phyloP scores from a whole-genome alignment of 2,113 vertebrate species.

The Panurus biarmicus region DNA sequence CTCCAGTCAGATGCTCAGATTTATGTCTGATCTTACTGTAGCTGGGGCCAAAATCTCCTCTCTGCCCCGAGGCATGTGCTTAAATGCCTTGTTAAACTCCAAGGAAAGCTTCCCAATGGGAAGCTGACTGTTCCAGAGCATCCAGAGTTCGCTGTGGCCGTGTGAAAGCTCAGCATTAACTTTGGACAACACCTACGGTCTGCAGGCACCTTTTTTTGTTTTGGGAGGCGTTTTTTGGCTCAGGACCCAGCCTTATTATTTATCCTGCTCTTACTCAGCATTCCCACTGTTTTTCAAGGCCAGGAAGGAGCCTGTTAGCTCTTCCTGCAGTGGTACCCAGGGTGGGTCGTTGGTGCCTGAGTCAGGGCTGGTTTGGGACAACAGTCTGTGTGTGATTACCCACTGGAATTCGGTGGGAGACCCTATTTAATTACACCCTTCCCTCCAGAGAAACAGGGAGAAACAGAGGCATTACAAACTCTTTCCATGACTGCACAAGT shows the following conservation, averaged over 20 bases:
- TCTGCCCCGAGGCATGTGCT: background rate
- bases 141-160: accelerated
- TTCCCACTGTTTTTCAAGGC: background rate
- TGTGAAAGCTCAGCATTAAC: background rate
- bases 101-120: background rate
- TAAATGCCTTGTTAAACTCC: background rate
- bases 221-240: background rate
- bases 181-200: background rate
- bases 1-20: background rate
- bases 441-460: background rate
- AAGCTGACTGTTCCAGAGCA: background rate
- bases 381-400: background rate
- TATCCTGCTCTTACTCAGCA: background rate
- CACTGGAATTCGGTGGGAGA: background rate
- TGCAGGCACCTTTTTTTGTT: background rate
- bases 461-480: background rate
- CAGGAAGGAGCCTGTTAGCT: background rate
- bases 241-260: background rate
- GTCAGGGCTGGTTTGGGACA: background rate
- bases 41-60: background rate
- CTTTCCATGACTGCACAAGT: background rate
- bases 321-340: background rate
- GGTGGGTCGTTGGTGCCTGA: background rate
- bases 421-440: background rate
- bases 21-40: background rate